Evolutionary conservation across 92 coral and sea anemone genomes (phyloP).

Genomic region (Desmophyllum pertusum): DNA sequence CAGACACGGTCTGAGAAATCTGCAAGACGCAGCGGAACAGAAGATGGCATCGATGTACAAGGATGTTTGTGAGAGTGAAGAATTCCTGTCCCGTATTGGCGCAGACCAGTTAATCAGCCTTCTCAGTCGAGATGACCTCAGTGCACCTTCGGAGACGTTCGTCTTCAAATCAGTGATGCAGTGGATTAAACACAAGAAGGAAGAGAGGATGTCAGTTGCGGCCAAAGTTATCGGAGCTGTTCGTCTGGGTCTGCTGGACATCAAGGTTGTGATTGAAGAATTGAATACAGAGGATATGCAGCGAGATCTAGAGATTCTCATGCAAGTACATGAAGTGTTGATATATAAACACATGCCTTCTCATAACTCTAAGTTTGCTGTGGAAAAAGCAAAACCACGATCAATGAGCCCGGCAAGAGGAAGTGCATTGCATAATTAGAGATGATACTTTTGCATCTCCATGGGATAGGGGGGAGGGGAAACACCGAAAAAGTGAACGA

Average conservation of each 20-base stretch:
- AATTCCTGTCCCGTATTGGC: background rate
- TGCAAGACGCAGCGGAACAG: background rate
- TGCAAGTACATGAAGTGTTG: background rate
- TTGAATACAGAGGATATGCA: background rate
- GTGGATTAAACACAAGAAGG: too few species aligned
- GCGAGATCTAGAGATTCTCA: background rate
- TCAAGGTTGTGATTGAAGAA: background rate
- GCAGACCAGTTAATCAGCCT: background rate
- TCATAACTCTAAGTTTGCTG: background rate
- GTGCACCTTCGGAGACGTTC: background rate
- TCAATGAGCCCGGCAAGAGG: background rate
- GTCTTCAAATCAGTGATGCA: slow-evolving; percentile 54
- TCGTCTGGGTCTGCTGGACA: slow-evolving; percentile 52
- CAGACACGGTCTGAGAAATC: background rate
- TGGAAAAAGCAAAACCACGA: background rate
- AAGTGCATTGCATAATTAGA: too few species aligned
- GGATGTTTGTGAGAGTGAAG: background rate
- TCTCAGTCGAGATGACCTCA: background rate
- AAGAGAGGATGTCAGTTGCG: slow-evolving; percentile 21
- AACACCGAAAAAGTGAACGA: too few species aligned
- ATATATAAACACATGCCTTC: background rate
- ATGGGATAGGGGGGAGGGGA: too few species aligned
- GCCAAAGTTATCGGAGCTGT: slow-evolving; percentile 42
- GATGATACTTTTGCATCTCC: too few species aligned
- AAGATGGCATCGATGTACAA: background rate